These are phyloP conservation scores for Apostichopus leukothele DNA, from an alignment of 53 echinoderm and acorn worm genomes.

Conservation along the genomic window DNA sequence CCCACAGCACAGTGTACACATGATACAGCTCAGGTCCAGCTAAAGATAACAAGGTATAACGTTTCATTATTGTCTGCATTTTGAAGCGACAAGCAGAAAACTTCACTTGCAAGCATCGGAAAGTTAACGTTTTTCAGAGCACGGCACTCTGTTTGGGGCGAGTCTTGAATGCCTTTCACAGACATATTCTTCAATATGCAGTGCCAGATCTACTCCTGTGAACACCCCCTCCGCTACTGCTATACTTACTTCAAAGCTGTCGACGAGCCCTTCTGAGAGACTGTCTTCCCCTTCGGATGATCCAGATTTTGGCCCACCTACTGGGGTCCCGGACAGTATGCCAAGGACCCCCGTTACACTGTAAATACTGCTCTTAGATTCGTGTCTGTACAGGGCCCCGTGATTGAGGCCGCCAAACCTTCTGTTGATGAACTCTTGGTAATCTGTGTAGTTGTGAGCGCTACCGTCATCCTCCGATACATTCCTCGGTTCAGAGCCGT, in stretches of 20 bases:
- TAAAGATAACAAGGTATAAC: no score
- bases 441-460: constrained; percentile 67
- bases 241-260: constrained; percentile 66
- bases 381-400: constrained; percentile 65
- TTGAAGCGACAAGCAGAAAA: no score
- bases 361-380: constrained; percentile 53
- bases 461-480: constrained; percentile 26
- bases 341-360: constrained; percentile 71
- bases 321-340: constrained; percentile 64
- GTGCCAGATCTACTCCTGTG: no score
- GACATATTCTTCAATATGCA: no score
- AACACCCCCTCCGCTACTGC: neutral
- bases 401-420: constrained; percentile 62
- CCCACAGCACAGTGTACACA: no score
- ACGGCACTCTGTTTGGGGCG: no score
- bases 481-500: constrained; percentile 74
- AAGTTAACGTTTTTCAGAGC: no score
- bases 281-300: constrained; percentile 32
- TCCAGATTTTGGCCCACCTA: neutral
- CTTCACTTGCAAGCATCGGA: no score
- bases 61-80: no score
- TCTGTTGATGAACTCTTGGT: constrained; percentile 60
- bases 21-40: no score
- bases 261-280: constrained; percentile 38
- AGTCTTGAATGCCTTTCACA: no score